phyloP scores from a whole-genome alignment of 2,888 invertebrate genomes.

The Unio delphinus region DNA sequence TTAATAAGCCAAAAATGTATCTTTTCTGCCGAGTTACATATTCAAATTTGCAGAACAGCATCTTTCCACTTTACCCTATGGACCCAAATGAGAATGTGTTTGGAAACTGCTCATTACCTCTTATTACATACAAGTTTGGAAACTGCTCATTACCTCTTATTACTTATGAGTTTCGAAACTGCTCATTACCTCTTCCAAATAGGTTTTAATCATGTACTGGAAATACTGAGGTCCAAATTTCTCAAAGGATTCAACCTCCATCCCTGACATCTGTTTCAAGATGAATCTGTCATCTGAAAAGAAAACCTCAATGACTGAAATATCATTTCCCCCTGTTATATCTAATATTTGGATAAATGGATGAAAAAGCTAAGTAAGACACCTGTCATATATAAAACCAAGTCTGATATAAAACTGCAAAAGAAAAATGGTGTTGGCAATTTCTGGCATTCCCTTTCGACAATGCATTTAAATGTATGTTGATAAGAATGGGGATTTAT shows the following conservation, averaged over 20 bases:
- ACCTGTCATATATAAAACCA: neutral
- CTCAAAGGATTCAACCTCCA: constrained; percentile 92
- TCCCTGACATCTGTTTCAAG: constrained; percentile 93
- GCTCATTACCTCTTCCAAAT: constrained; percentile 72
- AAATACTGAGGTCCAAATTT: constrained; percentile 97
- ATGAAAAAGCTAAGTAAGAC: neutral
- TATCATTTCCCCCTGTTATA: neutral
- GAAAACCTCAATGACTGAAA: constrained; percentile 4
- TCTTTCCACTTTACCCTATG: neutral
- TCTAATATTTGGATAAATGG: neutral
- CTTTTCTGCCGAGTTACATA: too few relatives aligned
- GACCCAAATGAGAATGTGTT: neutral
- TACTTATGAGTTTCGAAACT: too few relatives aligned
- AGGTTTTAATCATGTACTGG: constrained; percentile 86
- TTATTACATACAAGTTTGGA: constrained; percentile 43
- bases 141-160: too few relatives aligned
- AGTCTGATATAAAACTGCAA: neutral
- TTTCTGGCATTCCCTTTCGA: too few relatives aligned
- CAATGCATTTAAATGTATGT: too few relatives aligned
- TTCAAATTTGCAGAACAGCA: neutral
- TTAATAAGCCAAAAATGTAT: too few relatives aligned
- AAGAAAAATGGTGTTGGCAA: too few relatives aligned
- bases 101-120: constrained; percentile 48
- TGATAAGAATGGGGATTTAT: too few relatives aligned
- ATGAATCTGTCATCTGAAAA: constrained; percentile 88